phyloP scores from a whole-genome alignment of 1,140 invertebrate genomes.

The Papilio polytes region DNA sequence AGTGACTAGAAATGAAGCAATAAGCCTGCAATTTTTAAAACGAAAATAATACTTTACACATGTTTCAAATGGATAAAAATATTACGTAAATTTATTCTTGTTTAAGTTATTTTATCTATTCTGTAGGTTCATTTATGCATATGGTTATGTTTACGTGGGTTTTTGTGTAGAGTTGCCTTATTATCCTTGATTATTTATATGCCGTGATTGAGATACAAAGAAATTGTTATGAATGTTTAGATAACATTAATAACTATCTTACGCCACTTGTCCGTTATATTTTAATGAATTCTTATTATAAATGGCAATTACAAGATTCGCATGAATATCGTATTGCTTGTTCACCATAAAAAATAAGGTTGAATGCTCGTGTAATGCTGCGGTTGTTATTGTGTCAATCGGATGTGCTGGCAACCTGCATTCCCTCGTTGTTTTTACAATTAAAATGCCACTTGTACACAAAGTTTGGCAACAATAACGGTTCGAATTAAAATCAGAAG shows the following conservation, averaged over 20 bases:
- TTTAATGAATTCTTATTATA: not conserved
- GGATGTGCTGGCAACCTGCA: not conserved
- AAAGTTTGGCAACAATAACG: too few species aligned
- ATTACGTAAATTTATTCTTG: not conserved
- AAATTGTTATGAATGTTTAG: too few species aligned
- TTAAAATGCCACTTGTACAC: not conserved
- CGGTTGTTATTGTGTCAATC: not conserved
- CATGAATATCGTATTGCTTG: not conserved
- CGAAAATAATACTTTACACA: too few species aligned
- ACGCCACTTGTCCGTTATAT: too few species aligned
- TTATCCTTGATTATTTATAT: not conserved
- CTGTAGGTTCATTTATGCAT: not conserved
- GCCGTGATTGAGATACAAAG: too few species aligned
- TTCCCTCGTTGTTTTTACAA: not conserved
- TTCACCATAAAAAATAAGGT: not conserved
- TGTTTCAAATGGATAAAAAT: not conserved
- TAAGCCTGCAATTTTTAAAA: too few species aligned
- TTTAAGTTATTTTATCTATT: not conserved
- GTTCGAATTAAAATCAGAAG: too few species aligned
- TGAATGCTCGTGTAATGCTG: not conserved
- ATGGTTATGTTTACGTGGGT: conserved; percentile 8
- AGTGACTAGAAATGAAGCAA: too few species aligned
- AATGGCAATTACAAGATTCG: not conserved
- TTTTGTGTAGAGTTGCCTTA: not conserved
- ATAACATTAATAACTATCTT: not conserved